Evolutionary conservation across 2,797 vertebrate genomes (phyloP), one percentile per base, ranked within the genome.

Genomic region (Hylomyscus alleni): DNA sequence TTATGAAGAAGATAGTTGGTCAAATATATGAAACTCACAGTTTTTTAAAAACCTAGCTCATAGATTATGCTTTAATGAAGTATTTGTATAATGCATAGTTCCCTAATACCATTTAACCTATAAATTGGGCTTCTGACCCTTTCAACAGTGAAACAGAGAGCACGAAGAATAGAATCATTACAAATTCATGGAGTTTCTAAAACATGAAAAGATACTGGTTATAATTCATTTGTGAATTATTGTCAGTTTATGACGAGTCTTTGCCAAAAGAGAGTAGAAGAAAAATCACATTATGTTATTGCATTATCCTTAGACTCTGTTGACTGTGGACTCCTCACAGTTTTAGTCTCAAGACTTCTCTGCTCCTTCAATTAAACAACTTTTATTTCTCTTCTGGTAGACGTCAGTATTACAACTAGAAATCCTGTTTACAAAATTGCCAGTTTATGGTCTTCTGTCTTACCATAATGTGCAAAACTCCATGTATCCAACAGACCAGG

Each of bases 61-160:
- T 94, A 95, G 94, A 72, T 54, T 95, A 80, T 75, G 34, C 88
- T 97, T 96, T 98, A 96, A 97, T 97, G 88, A 96, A 97, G 94
- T 97, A 95, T 94, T 96, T 95, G 96, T 92, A 96, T 80, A 96
- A 95, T 97, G 76, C 77, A 97, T 77, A 97, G 94, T 94, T 96
- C 93, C 97, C 96, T 97, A 97, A 97, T 98, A 98, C 90, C 95
- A 97, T 97, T 98, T 98, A 98, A 98, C 95, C 95, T 96, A 97
- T 96, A 97, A 97, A 97, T 97, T 97, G 90, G 96, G 44, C 95
- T 95, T 96, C 96, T 97, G 95, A 97, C 94, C 90, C 88, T 95
- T 96, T 96, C 96, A 93, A 96, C 93, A 97, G 60, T 97, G 88
- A 96, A 90, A 96, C 22, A 88, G 93, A 95, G 76, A 94, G 96